Conservation (phyloP, 2,113 vertebrate genomes). For the Campylomormyrus numenius region DNA sequence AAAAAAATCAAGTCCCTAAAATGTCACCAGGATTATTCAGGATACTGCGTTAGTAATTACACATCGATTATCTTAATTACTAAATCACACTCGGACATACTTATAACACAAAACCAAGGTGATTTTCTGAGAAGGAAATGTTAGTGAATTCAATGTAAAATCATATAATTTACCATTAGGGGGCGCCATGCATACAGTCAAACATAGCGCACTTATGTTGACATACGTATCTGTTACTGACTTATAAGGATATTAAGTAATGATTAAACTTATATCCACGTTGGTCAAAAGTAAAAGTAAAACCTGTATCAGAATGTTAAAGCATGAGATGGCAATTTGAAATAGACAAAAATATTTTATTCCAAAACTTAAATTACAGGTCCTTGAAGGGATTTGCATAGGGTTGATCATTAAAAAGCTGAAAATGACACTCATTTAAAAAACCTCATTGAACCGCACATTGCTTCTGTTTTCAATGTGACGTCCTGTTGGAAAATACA, state of each 20-base stretch:
- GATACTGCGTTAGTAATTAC: neutral
- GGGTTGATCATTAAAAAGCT: neutral
- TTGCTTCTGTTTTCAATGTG: neutral
- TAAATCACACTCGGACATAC: neutral
- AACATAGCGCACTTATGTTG: neutral
- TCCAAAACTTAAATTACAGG: neutral
- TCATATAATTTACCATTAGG: neutral
- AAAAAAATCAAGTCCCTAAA: neutral
- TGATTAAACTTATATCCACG: neutral
- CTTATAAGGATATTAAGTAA: neutral
- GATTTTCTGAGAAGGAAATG: neutral
- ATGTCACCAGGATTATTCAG: neutral
- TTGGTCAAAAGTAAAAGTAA: neutral
- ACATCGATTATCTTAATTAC: neutral
- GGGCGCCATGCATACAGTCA: neutral
- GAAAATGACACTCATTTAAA: constrained; percentile 7
- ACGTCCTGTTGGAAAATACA: neutral
- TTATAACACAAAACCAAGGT: neutral
- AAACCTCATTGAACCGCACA: neutral
- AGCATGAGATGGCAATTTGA: neutral
- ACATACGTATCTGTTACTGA: neutral
- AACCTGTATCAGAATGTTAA: neutral
- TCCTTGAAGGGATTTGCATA: constrained; percentile 1
- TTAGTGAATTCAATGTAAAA: neutral
- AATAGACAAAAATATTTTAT: constrained; percentile 9